Evolutionary conservation across 2,797 vertebrate species (phyloP).

Genomic region (Poecilia gillii): DNA sequence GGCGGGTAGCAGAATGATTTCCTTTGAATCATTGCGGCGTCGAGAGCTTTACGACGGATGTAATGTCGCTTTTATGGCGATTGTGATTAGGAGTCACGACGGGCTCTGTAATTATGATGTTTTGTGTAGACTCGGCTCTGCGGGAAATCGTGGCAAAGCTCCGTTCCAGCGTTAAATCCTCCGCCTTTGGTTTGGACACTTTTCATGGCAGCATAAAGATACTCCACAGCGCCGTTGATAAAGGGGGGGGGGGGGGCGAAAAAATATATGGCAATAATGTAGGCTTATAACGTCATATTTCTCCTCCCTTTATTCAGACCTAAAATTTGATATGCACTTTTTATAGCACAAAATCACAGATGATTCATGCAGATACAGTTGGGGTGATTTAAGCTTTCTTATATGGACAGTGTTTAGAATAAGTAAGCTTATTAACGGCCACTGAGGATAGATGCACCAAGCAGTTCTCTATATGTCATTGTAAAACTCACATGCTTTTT

Average conservation of each 20-base stretch:
- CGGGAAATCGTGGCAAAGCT: slow-evolving; percentile 66
- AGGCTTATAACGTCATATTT: slow-evolving; percentile 59
- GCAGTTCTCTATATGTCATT: slow-evolving; percentile 56
- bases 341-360: slow-evolving; percentile 51
- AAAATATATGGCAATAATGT: slow-evolving; percentile 62
- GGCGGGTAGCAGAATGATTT: slow-evolving; percentile 62
- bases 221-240: slow-evolving; percentile 48
- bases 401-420: slow-evolving; percentile 40
- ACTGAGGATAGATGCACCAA: slow-evolving; percentile 48
- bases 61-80: slow-evolving; percentile 78
- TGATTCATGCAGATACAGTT: slow-evolving; percentile 58
- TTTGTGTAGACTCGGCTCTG: slow-evolving; percentile 63
- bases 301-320: slow-evolving; percentile 61
- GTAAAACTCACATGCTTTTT: slow-evolving; percentile 47
- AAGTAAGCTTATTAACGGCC: slow-evolving; percentile 50
- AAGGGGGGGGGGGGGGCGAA: slow-evolving; percentile 6
- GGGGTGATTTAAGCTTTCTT: slow-evolving; percentile 45
- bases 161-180: slow-evolving; percentile 64
- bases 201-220: slow-evolving; percentile 62
- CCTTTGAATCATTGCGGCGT: slow-evolving; percentile 71
- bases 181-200: slow-evolving; percentile 57
- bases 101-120: slow-evolving; percentile 74
- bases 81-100: slow-evolving; percentile 77
- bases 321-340: slow-evolving; percentile 75
- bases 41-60: slow-evolving; percentile 74